Evolutionary conservation across 2,888 invertebrate species (phyloP).

Genomic region (Lycia hirtaria): DNA sequence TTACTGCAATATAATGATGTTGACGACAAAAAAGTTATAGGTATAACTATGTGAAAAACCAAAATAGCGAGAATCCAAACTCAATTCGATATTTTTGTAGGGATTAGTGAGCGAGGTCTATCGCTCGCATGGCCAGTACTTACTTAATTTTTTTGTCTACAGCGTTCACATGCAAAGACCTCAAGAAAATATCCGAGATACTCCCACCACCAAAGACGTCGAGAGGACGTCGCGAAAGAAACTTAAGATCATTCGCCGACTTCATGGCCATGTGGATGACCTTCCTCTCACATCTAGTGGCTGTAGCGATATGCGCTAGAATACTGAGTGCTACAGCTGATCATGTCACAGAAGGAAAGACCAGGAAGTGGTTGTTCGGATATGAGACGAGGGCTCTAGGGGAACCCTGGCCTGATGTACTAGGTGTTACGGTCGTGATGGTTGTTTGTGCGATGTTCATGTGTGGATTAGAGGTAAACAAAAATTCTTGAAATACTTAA

Average conservation of each 20-base stretch:
- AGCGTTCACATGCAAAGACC: slow-evolving; percentile 75
- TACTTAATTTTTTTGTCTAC: slow-evolving; percentile 39
- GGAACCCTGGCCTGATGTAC: slow-evolving; percentile 87
- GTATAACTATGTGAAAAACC: no score
- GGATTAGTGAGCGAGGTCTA: no score
- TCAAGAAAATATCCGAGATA: slow-evolving; percentile 70
- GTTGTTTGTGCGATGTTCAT: slow-evolving; percentile 87
- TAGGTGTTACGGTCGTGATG: slow-evolving; percentile 86
- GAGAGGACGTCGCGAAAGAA: slow-evolving; percentile 73
- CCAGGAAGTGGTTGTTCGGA: slow-evolving; percentile 86
- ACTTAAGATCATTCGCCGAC: slow-evolving; percentile 80
- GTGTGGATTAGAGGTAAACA: slow-evolving; percentile 83
- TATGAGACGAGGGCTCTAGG: slow-evolving; percentile 85
- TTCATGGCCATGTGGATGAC: slow-evolving; percentile 87
- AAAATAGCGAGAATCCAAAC: no score
- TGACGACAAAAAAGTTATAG: no score
- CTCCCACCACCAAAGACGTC: slow-evolving; percentile 71
- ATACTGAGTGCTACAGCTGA: slow-evolving; percentile 87
- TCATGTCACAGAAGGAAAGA: slow-evolving; percentile 85
- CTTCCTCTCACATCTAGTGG: slow-evolving; percentile 85
- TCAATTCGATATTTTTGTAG: no score
- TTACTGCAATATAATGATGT: no score
- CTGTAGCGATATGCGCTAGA: slow-evolving; percentile 86
- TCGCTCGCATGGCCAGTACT: neutral
- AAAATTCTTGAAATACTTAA: no score